Base-by-base conservation (phyloP, 2,797 vertebrate species). In the Argya squamiceps region DNA sequence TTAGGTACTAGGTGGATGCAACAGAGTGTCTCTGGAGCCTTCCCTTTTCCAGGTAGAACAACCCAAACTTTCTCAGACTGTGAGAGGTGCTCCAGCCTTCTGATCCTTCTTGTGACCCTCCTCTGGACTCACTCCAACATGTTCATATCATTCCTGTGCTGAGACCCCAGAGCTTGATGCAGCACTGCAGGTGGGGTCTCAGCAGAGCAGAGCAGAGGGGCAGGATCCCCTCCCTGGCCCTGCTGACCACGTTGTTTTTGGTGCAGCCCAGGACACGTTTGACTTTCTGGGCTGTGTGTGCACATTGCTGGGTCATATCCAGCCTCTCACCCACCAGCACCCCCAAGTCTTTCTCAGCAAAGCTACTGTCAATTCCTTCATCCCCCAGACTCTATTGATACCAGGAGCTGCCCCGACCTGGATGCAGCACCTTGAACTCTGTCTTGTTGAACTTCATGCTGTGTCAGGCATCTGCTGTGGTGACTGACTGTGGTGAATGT, bases 161-260 rank as follows among this genome's bases (percentile, higher is more conserved):
- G 23, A 1, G n/a, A 23, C 2, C 8, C 24, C n/a, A 59, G 29
- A 30, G 6, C 9, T 59, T 52, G 36, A 1, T 24, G 24, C 52
- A 73, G 52, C 8, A 4, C 17, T 73, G 1, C 20, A 12, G 23
- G 1, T 52, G n/a, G 11, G 10, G 4, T 67, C 29, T 26, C 60
- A 59, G 22, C 9, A 24, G 36, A 59, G 23, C 4, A 47, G 29
- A 73, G 23, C 3, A 29, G 19, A 65, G 24, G 3, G 13, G 14
- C 44, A 65, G 9, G 46, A 74, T 46, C 24, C 8, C 3, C 20
- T 37, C 4, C 8, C 17, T 26, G 0, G 0, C 10, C 24, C 23
- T 52, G 6, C 39, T 80, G 52, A 0, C 59, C 52, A 52, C 1
- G 39, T 15, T 67, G 39, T 11, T 73, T 8, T 74, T 15, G 20